Evolutionary conservation across 1,140 invertebrate species (phyloP).

Genomic region (Drosophila saltans): DNA sequence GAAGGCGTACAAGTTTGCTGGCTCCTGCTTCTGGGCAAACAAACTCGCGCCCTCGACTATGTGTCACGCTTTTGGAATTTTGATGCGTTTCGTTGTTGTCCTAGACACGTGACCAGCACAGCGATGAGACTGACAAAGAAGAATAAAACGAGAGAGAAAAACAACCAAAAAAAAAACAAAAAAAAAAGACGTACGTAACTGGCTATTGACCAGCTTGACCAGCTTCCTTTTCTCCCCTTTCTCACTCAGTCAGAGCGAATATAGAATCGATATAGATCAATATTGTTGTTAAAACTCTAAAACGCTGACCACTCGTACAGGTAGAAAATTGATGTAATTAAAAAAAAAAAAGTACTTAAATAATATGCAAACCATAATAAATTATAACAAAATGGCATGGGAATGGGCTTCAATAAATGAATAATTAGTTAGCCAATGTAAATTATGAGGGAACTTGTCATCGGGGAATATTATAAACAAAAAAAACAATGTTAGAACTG

Average conservation of each 20-base stretch:
- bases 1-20: no score
- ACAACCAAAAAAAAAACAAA: no score
- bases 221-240: background rate
- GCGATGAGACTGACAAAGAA: background rate
- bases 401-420: no score
- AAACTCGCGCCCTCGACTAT: constrained; percentile 10
- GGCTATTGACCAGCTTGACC: constrained; percentile 8
- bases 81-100: constrained; percentile 10
- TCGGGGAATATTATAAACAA: no score
- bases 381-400: no score
- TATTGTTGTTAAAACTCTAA: background rate
- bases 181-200: background rate
- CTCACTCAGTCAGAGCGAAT: background rate
- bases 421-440: no score
- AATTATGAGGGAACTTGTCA: no score
- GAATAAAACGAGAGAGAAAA: background rate
- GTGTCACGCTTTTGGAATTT: constrained; percentile 12
- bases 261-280: constrained; percentile 8
- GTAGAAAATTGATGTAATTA: no score
- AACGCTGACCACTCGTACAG: no score
- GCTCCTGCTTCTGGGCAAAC: background rate
- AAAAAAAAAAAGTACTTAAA: no score
- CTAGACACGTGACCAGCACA: constrained; percentile 13
- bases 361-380: no score
- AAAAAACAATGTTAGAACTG: no score